A percentile compares a stretch with the other conserved stretches of the same genome.
phyloP scores from a whole-genome alignment of 2,888 invertebrate genomes.

The Dynastes maya region DNA sequence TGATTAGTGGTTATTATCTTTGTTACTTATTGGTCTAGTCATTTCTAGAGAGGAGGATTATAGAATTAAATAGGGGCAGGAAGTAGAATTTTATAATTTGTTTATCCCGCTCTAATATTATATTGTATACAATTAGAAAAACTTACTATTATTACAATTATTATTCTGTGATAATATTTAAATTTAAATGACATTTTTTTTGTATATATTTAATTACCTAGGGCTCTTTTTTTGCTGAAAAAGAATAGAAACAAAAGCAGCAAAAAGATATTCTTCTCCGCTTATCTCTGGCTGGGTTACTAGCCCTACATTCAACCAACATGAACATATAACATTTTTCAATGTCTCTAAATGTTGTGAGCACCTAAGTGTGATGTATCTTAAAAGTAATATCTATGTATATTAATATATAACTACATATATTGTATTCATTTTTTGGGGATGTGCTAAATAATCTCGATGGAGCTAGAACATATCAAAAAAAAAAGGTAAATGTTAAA shows the following conservation, averaged over 20 bases:
- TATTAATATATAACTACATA: constrained; percentile 16
- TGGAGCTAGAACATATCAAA: constrained; percentile 38
- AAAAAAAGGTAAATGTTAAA: constrained; percentile 32
- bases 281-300: constrained; percentile 49
- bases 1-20: constrained; percentile 15
- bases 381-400: constrained; percentile 26
- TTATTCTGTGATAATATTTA: constrained; percentile 34
- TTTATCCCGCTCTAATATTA: constrained; percentile 11
- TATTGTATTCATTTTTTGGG: constrained; percentile 3
- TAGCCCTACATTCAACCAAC: constrained; percentile 48
- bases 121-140: constrained; percentile 16
- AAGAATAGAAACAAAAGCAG: background rate
- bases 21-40: background rate
- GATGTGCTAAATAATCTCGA: constrained; percentile 10
- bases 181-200: constrained; percentile 3
- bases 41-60: background rate
- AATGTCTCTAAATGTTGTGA: constrained; percentile 28
- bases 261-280: constrained; percentile 37
- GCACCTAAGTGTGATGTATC: constrained; percentile 16
- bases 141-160: constrained; percentile 25
- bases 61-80: background rate
- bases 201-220: constrained; percentile 12
- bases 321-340: constrained; percentile 21
- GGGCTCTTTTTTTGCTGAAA: background rate
- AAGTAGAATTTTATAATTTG: background rate